These are phyloP conservation scores for Heptranchias perlo DNA, from an alignment of 2,113 vertebrate species.

Conservation along the genomic window DNA sequence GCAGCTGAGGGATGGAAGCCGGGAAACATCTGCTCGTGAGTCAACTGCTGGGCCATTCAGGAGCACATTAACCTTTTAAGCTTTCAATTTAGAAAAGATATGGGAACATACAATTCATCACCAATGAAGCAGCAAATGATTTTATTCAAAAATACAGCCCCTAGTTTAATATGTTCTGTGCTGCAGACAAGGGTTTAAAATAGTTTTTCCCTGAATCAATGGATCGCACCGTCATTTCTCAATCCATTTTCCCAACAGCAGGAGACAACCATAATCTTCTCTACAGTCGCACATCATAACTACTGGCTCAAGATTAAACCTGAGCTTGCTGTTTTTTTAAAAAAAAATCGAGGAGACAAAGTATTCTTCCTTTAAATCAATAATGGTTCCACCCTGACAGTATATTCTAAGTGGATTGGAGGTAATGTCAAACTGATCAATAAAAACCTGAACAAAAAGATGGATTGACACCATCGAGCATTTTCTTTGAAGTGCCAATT, in stretches of 20 bases:
- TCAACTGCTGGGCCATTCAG: neutral
- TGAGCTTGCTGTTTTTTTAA: neutral
- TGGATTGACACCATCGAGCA: neutral
- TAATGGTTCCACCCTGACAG: neutral
- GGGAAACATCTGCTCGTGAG: neutral
- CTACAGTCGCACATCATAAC: neutral
- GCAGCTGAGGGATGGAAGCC: neutral
- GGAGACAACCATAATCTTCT: neutral
- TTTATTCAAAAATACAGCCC: neutral
- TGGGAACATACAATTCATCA: neutral
- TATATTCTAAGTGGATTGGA: neutral
- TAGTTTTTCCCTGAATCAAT: neutral
- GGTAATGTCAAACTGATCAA: constrained; percentile 20
- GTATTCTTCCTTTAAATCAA: neutral
- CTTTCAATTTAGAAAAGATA: neutral
- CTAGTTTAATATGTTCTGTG: neutral
- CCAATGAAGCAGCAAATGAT: neutral
- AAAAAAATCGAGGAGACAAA: neutral
- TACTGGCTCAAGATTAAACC: neutral
- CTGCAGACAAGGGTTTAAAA: neutral
- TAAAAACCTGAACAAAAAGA: constrained; percentile 17
- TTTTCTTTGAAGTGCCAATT: neutral
- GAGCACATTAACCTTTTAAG: neutral
- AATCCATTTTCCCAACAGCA: neutral
- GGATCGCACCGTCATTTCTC: too few relatives aligned